phyloP scores from a whole-genome alignment of 2,797 vertebrate species.

The Sebastes minor region DNA sequence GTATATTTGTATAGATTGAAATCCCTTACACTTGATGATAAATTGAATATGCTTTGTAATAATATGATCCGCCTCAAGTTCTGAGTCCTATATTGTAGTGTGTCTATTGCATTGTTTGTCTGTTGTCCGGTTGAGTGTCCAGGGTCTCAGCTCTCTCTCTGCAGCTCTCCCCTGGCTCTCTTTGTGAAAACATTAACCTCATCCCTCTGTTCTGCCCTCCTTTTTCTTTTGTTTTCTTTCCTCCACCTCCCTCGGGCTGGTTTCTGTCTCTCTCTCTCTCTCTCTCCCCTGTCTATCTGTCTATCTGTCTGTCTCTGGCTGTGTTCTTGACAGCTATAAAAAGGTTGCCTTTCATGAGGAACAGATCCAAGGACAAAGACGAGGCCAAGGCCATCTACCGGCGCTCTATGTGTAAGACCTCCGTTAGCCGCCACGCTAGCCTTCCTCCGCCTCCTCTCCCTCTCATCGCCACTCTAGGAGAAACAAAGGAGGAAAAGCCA shows the following conservation, averaged over 20 bases:
- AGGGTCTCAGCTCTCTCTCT: conserved; percentile 82
- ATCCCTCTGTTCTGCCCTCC: conserved; percentile 92
- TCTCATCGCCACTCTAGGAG: conserved; percentile 49
- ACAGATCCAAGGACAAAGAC: conserved; percentile 99
- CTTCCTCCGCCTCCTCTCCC: conserved; percentile 71
- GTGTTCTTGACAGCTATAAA: conserved; percentile 93
- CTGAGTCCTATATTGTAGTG: not conserved
- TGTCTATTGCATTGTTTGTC: conserved; percentile 64
- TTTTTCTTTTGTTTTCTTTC: conserved; percentile 39
- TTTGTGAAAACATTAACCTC: conserved; percentile 89
- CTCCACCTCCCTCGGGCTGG: conserved; percentile 43
- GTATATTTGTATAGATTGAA: not conserved
- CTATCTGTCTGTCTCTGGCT: conserved; percentile 72
- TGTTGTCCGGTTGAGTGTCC: conserved; percentile 75
- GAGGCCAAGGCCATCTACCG: conserved; percentile 98
- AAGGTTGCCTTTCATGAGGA: conserved; percentile 99
- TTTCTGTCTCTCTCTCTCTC: conserved; percentile 44
- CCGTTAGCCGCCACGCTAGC: conserved; percentile 81
- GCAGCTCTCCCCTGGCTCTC: conserved; percentile 77
- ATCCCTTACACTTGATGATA: not conserved
- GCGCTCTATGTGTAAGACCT: conserved; percentile 99
- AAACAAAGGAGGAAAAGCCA: conserved; percentile 60
- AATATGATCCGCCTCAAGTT: not conserved
- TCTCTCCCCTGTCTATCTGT: conserved; percentile 33
- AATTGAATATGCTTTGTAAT: not conserved